Evolutionary conservation across 2,113 vertebrate species (phyloP).

Genomic region (Corythornis vintsioides): DNA sequence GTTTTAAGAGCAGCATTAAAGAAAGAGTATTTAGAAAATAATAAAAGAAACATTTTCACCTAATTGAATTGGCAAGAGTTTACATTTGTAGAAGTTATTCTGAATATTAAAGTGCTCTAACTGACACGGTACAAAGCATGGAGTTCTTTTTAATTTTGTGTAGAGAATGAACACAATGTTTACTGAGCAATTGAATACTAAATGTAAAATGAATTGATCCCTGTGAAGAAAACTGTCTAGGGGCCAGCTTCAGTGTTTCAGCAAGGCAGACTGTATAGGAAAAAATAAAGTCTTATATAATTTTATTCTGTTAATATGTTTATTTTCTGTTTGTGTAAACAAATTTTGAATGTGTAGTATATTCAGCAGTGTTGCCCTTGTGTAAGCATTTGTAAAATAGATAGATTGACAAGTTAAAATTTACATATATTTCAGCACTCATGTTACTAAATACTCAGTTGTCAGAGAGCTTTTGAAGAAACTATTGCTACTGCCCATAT

Average conservation of each 20-base stretch:
- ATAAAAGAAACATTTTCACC: neutral
- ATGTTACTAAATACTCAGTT: neutral
- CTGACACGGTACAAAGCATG: neutral
- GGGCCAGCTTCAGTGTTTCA: neutral
- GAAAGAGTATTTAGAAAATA: neutral
- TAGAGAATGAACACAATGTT: neutral
- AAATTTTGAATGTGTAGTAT: neutral
- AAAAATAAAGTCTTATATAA: neutral
- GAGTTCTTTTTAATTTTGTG: neutral
- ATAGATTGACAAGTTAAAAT: neutral
- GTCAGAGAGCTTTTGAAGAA: neutral
- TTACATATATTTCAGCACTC: neutral
- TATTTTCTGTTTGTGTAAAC: neutral
- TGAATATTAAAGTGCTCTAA: neutral
- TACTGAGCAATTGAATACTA: neutral
- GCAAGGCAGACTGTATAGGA: neutral
- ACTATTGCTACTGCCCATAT: neutral
- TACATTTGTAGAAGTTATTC: neutral
- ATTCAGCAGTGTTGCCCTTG: neutral
- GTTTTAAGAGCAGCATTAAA: neutral
- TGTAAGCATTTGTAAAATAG: neutral
- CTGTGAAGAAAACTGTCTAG: neutral
- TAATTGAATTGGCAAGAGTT: neutral
- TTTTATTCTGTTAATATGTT: neutral
- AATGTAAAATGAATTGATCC: neutral